Evolutionary conservation across 2,888 invertebrate genomes (phyloP).

Genomic region (Leucoptera coffeella): DNA sequence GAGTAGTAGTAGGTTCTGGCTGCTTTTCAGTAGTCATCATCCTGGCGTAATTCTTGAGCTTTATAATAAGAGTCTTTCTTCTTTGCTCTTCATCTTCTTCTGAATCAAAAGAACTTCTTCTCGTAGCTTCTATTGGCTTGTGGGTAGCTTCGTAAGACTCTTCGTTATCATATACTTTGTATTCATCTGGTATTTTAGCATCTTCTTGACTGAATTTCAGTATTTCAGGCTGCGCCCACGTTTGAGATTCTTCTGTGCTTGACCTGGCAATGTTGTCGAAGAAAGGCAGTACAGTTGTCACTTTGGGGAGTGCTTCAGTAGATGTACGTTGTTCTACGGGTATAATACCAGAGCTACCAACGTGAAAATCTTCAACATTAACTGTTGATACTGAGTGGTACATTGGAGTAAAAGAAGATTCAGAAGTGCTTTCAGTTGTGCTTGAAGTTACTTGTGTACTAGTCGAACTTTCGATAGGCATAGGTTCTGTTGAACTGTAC

Average conservation of each 20-base stretch:
- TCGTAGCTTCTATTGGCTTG: neutral
- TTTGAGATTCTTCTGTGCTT: constrained; percentile 10
- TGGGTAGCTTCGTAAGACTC: neutral
- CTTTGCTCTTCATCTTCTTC: constrained; percentile 7
- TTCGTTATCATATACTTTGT: constrained; percentile 1
- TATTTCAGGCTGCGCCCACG: constrained; percentile 20
- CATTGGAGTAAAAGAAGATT: too few species aligned
- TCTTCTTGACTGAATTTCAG: constrained; percentile 32
- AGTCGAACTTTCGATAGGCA: neutral
- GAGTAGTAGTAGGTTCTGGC: constrained; percentile 1
- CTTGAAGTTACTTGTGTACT: constrained; percentile 4
- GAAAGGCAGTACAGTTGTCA: constrained; percentile 14
- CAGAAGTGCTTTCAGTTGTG: too few species aligned
- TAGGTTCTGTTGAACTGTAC: constrained; percentile 6
- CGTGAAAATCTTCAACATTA: constrained; percentile 30
- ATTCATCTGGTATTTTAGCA: constrained; percentile 25
- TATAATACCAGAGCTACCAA: constrained; percentile 35
- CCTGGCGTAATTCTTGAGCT: constrained; percentile 15
- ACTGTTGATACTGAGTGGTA: constrained; percentile 14
- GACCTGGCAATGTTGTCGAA: constrained; percentile 10
- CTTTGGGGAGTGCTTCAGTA: constrained; percentile 10
- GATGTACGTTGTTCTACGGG: constrained; percentile 16
- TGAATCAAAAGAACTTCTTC: neutral
- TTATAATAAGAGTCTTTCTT: constrained; percentile 15
- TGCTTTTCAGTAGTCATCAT: neutral